Base-by-base conservation (phyloP, 2,797 vertebrate species). In the Lepus townsendii region DNA sequence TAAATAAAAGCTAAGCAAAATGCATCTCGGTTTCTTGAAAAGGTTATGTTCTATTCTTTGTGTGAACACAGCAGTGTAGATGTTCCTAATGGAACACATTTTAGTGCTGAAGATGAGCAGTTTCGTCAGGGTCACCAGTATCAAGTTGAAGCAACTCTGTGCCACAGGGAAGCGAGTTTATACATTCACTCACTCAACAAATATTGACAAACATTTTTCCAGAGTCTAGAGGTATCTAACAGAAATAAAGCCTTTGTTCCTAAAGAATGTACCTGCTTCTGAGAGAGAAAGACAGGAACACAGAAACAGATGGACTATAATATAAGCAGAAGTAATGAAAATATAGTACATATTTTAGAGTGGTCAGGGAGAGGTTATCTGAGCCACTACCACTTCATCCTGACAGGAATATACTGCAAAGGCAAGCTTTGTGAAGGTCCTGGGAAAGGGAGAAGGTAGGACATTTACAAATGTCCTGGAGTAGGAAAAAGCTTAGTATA, bases 1-100 rank as follows among this genome's bases (percentile, higher is more conserved):
- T 14, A 88, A 93, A 50, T 52, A 60, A 87, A 91, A 87, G 17
- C 2, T 8, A 92, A 89, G 26, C 1, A 62, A 92, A 91, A 87
- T 1, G 35, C 3, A 19, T 42, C 4, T 24, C 77, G 32, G 5
- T 35, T 75, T n/a, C 54, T 86, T 88, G 17, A 84, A n/a, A 89
- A 88, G 30, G 11, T 22, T 93, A 6, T 50, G 4, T 75, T 82
- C 27, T 76, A 5, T 38, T 63, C 62, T 91, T 68, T 42, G 2
- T 50, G 4, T 63, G 22, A 82, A 66, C 14, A 60, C 17, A 30
- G 5, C 1, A 69, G 47, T 50, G 19, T 27, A 63, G 17, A 35
- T 62, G n/a, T 68, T 93, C 14, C 14, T 3, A 13, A 26, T 26
- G 66, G 12, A 13, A 35, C 30, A 52, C 11, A n/a, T 54, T 93